Evolutionary conservation across 2,797 vertebrate species (phyloP), one percentile per base, ranked within the genome.

Genomic region (Halcyon leucocephala): DNA sequence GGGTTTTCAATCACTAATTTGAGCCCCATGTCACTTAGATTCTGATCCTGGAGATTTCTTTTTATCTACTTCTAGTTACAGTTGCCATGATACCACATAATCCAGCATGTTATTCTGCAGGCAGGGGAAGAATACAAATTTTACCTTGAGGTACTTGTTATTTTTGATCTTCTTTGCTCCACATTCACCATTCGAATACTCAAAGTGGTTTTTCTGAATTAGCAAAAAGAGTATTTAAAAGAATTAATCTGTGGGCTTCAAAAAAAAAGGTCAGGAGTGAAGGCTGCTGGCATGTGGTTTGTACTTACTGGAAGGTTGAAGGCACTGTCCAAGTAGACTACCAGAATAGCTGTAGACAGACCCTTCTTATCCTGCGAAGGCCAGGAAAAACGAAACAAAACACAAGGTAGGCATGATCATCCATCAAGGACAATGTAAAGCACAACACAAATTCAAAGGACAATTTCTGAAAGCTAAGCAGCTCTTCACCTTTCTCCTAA

Each of bases 251-350:
- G 37, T 66, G 4, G 41, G 78, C 26, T 86, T 78, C 10, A 41
- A 67, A 33, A 76, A 76, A 6, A 16, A n/a, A 7, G 33, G 33
- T 52, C n/a, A 73, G 33, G 81, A 82, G 67, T 46, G 51, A 84
- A 26, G n/a, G 66, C 44, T 81, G 58, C 35, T 42, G 73, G 60
- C 35, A 14, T 1, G 37, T 9, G 12, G 28, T 44, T 60, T n/a
- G 48, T 86, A 98, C 99, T 99, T 92, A 99, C 99, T 18, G 99
- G 99, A 66, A 99, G 97, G 90, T 99, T 99, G 76, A 98, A 98
- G 54, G 99, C 99, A 0, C 93, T 98, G 92, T 99, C 99, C 97
- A 99, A 97, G 97, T 99, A 99, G 62, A 99, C 98, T 14, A 99
- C 92, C 2, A 99, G 98, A 98, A 99, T 98, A 44, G 99, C 99